A percentile compares a stretch with the other conserved stretches of the same genome.
Conservation (phyloP, 2,888 invertebrate species). For the Timandra comae region DNA sequence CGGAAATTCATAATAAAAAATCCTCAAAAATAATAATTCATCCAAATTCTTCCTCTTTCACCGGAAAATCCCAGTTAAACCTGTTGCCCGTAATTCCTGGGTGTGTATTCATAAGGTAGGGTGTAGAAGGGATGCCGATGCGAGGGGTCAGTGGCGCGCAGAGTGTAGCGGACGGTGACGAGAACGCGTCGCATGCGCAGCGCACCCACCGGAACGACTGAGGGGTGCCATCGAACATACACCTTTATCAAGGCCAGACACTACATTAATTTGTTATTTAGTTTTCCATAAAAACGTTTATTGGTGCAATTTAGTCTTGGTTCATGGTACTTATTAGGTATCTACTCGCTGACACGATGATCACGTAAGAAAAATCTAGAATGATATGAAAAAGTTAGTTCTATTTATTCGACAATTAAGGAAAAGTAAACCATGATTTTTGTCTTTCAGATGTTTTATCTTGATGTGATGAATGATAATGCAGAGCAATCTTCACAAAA, state of each 20-base stretch:
- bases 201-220: constrained; percentile 47
- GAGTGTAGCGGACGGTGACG: constrained; percentile 45
- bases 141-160: constrained; percentile 44
- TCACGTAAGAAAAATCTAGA: no score
- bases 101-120: constrained; percentile 10
- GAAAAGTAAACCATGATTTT: no score
- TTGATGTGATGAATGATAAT: no score
- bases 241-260: constrained; percentile 29
- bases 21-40: no score
- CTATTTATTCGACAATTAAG: no score
- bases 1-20: no score
- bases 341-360: no score
- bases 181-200: constrained; percentile 20
- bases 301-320: neutral
- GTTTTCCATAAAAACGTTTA: neutral
- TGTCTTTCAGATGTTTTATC: no score
- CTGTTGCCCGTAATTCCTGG: constrained; percentile 24
- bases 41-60: no score
- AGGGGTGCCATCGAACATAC: constrained; percentile 40
- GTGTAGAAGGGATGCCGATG: constrained; percentile 15
- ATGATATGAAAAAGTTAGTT: no score
- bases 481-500: no score
- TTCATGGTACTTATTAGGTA: no score
- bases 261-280: constrained; percentile 1
- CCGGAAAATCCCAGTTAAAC: constrained; percentile 2